Percentiles rank a stretch among this genome's conserved stretches.
Conservation (phyloP, 2,113 vertebrate genomes). For the Etia nguti region DNA sequence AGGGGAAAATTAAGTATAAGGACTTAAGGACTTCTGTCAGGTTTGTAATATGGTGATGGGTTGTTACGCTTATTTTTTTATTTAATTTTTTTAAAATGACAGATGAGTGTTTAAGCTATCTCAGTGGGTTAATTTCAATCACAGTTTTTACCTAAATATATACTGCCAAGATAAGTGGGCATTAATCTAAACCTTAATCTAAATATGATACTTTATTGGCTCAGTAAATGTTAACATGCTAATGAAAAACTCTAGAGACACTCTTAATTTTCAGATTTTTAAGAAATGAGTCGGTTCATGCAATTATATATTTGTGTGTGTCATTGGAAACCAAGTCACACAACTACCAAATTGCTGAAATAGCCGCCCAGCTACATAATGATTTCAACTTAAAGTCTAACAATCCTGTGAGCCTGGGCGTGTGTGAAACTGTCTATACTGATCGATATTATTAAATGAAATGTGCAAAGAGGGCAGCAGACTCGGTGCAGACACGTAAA, state of each 20-base stretch:
- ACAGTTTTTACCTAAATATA: background rate
- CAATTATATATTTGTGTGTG: rapidly evolving
- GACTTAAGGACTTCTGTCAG: background rate
- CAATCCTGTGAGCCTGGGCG: background rate
- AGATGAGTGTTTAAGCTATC: background rate
- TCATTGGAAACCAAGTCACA: background rate
- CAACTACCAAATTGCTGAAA: background rate
- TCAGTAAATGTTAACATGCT: background rate
- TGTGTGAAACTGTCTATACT: background rate
- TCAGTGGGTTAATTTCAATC: background rate
- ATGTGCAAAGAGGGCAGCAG: background rate
- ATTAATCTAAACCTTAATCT: background rate
- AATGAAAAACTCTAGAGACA: background rate
- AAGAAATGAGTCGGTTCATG: background rate
- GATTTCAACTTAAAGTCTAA: background rate
- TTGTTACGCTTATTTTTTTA: background rate
- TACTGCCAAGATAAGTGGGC: background rate
- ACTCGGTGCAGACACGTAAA: background rate
- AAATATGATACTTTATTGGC: background rate
- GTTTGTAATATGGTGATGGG: background rate
- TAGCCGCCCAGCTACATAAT: background rate
- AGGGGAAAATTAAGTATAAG: background rate
- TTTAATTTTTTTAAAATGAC: background rate
- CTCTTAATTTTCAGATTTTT: background rate
- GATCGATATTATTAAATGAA: background rate